phyloP scores from a whole-genome alignment of 2,888 invertebrate species.

The Drosophila tripunctata region DNA sequence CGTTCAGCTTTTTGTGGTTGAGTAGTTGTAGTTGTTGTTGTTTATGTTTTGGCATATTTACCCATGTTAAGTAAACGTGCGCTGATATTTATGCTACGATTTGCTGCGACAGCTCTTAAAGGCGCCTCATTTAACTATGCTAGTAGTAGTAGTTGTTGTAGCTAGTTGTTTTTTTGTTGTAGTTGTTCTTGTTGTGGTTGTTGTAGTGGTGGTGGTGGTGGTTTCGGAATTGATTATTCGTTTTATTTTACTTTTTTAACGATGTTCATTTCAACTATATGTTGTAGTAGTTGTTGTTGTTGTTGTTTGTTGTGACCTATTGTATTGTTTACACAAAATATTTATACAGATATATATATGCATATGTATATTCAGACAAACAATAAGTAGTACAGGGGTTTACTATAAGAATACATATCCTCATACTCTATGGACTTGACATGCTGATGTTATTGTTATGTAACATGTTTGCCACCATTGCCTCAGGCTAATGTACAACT shows the following conservation, averaged over 20 bases:
- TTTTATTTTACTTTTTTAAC: conserved; percentile 59
- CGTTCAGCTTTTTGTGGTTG: background rate
- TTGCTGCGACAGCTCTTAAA: conserved; percentile 48
- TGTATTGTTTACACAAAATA: conserved; percentile 61
- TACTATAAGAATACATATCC: conserved; percentile 12
- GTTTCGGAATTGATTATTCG: conserved; percentile 21
- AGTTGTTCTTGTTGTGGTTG: conserved; percentile 19
- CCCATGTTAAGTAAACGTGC: conserved; percentile 79
- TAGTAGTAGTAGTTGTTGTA: conserved; percentile 20
- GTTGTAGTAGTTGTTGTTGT: conserved; percentile 39
- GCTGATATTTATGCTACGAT: conserved; percentile 67
- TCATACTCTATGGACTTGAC: conserved; percentile 24
- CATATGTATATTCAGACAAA: conserved; percentile 40
- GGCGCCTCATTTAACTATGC: conserved; percentile 42
- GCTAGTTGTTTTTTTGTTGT: conserved; percentile 23
- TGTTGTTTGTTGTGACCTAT: conserved; percentile 62
- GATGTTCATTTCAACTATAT: conserved; percentile 44
- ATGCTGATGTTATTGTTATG: conserved; percentile 56
- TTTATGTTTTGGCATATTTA: conserved; percentile 61
- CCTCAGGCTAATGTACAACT: conserved; percentile 10
- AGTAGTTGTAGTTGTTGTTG: conserved; percentile 2
- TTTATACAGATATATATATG: conserved; percentile 37
- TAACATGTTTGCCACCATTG: conserved; percentile 41
- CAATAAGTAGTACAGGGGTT: conserved; percentile 17
- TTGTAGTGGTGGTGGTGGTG: conserved; percentile 41